Evolutionary conservation across 1,140 invertebrate species (phyloP).

Genomic region (Capitella teleta): DNA sequence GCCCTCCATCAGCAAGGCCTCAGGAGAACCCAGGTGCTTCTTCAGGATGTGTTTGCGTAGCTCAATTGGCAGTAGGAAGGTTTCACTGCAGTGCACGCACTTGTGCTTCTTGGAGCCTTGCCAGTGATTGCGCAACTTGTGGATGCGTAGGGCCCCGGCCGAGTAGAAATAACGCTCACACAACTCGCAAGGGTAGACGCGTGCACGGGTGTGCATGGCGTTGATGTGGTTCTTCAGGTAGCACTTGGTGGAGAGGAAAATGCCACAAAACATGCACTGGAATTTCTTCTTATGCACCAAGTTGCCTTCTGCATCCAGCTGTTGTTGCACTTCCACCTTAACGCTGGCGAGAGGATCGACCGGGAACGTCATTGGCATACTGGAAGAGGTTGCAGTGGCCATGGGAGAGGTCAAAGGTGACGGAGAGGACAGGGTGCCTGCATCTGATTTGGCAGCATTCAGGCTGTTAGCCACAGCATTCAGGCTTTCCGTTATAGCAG

Average conservation of each 20-base stretch:
- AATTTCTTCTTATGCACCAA: constrained; percentile 8
- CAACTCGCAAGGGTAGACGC: constrained; percentile 13
- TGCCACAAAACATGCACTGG: constrained; percentile 15
- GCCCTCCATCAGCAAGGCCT: too few species aligned
- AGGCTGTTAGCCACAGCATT: too few species aligned
- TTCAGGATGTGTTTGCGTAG: constrained; percentile 13
- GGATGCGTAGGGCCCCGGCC: constrained; percentile 12
- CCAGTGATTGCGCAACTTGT: constrained; percentile 15
- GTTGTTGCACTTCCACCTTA: neutral
- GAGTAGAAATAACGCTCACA: constrained; percentile 13
- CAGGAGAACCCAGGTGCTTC: too few species aligned
- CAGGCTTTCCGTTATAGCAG: too few species aligned
- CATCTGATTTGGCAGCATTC: too few species aligned
- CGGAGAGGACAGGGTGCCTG: too few species aligned
- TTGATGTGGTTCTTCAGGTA: constrained; percentile 15
- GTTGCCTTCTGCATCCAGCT: neutral
- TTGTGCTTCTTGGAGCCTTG: constrained; percentile 13
- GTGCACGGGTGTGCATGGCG: constrained; percentile 12
- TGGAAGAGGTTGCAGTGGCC: too few species aligned
- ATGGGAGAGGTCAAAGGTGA: too few species aligned
- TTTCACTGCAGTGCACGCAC: constrained; percentile 9
- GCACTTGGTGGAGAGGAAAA: constrained; percentile 14
- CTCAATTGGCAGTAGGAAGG: constrained; percentile 13
- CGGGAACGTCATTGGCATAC: neutral
- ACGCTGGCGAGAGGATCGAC: neutral